These are phyloP conservation scores for Scaptomyza pallida DNA, from an alignment of 1,140 invertebrate species.

Conservation along the genomic window DNA sequence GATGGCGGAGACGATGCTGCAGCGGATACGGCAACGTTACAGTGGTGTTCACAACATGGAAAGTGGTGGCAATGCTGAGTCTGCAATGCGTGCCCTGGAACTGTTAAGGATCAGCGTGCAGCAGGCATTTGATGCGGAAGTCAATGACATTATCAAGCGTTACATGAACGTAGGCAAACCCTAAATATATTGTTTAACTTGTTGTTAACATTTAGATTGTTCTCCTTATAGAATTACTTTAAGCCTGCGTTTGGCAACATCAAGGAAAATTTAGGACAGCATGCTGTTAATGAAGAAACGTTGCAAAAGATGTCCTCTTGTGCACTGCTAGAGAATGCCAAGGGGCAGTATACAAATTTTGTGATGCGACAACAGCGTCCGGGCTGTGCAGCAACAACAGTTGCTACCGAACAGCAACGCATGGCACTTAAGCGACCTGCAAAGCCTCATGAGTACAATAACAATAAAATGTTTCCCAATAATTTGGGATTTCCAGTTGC, in stretches of 20 bases:
- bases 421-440: constrained; percentile 67
- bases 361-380: constrained; percentile 62
- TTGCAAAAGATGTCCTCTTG: constrained; percentile 80
- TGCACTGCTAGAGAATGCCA: constrained; percentile 79
- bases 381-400: neutral
- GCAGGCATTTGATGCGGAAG: constrained; percentile 87
- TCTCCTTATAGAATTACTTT: constrained; percentile 64
- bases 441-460: constrained; percentile 42
- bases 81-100: constrained; percentile 86
- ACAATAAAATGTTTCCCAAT: constrained; percentile 44
- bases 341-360: constrained; percentile 77
- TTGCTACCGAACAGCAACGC: constrained; percentile 47
- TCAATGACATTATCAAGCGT: constrained; percentile 86
- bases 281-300: constrained; percentile 73
- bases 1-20: constrained; percentile 76
- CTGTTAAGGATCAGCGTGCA: constrained; percentile 87
- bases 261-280: constrained; percentile 79
- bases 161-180: constrained; percentile 85
- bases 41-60: constrained; percentile 54
- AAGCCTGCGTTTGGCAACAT: constrained; percentile 82
- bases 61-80: constrained; percentile 76
- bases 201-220: neutral
- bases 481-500: constrained; percentile 42
- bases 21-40: constrained; percentile 69
- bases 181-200: neutral